Evolutionary conservation across 2,113 vertebrate species (phyloP).

Genomic region (Sturnira hondurensis): DNA sequence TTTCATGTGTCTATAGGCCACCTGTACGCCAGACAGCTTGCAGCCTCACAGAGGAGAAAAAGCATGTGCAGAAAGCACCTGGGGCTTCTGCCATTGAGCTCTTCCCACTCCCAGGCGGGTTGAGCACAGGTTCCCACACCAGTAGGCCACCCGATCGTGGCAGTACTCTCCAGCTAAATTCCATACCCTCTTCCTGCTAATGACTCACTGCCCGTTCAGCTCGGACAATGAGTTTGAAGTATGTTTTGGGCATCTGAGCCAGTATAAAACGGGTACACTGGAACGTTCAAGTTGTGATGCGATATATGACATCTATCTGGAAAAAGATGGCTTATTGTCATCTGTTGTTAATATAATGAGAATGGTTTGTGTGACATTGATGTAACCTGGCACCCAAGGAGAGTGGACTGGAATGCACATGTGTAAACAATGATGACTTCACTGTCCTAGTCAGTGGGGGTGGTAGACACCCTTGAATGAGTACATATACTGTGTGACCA

Average conservation of each 20-base stretch:
- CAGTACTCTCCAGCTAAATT: background rate
- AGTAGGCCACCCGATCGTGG: accelerated
- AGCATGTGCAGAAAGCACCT: accelerated
- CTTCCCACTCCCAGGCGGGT: background rate
- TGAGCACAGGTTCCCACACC: background rate
- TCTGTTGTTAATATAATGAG: too few relatives aligned
- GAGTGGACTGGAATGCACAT: too few relatives aligned
- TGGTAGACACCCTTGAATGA: too few relatives aligned
- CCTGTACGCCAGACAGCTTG: background rate
- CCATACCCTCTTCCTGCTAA: background rate
- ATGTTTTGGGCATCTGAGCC: background rate
- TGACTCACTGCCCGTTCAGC: background rate
- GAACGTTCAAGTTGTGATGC: background rate
- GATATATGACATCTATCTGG: background rate
- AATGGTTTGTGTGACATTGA: too few relatives aligned
- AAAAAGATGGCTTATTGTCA: too few relatives aligned
- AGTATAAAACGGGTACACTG: background rate
- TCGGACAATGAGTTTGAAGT: background rate
- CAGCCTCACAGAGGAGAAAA: background rate
- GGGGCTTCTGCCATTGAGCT: background rate
- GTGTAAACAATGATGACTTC: too few relatives aligned
- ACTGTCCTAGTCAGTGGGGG: too few relatives aligned
- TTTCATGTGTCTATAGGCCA: background rate
- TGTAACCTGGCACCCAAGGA: too few relatives aligned
- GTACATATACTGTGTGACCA: too few relatives aligned